Conservation (phyloP, 37 sponge, comb jelly and placozoan species). For the Aplysina aerophoba region DNA sequence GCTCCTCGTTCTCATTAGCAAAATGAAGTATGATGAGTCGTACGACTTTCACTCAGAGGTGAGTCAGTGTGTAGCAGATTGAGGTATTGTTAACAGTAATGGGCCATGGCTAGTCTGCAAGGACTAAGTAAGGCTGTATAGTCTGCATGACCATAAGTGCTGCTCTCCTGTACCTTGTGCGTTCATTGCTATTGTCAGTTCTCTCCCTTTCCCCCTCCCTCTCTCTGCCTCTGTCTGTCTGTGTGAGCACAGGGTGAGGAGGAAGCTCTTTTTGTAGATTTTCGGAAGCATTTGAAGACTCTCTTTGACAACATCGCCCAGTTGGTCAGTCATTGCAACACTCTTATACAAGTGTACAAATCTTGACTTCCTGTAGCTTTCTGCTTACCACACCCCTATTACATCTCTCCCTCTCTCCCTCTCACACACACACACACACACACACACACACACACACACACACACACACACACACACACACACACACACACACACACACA, state of each 20-base stretch:
- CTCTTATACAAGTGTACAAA: neutral
- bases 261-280: conserved; percentile 85
- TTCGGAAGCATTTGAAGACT: conserved; percentile 74
- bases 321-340: conserved; percentile 53
- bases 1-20: conserved; percentile 66
- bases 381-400: neutral
- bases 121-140: too few species aligned
- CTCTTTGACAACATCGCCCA: conserved; percentile 83
- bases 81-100: too few species aligned
- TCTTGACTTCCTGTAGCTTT: neutral
- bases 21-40: conserved; percentile 85
- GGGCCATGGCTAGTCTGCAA: too few species aligned
- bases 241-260: conserved; percentile 79
- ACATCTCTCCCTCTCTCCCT: neutral
- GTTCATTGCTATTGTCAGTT: too few species aligned
- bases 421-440: neutral
- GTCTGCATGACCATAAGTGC: too few species aligned
- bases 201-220: too few species aligned
- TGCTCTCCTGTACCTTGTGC: too few species aligned
- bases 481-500: neutral
- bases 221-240: neutral
- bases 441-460: neutral
- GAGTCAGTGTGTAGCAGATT: conserved; percentile 10
- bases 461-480: neutral
- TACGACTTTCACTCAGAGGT: conserved; percentile 84